Evolutionary conservation across 2,113 vertebrate species (phyloP), one percentile per base, ranked within the genome.

Genomic region (Sinocyclocheilus grahami): DNA sequence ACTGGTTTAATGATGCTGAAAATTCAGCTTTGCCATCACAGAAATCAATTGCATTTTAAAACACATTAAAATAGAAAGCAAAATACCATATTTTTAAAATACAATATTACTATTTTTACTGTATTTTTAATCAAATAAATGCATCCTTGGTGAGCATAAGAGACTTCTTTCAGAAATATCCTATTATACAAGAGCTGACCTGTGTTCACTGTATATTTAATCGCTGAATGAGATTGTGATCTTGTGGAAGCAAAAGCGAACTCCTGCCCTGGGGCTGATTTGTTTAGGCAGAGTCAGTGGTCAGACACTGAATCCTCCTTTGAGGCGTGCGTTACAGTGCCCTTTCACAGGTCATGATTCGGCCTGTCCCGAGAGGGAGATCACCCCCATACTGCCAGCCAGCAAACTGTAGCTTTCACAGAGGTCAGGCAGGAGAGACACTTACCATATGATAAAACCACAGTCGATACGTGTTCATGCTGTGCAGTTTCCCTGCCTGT

Each of bases 261-360:
- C 30, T 85, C 60, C 42, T 67, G 46, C 48, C 51, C 37, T 58
- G 71, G 24, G 84, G 33, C 63, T 72, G 37, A 80, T 55, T 62
- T 11, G 1, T 79, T 81, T 72, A 58, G 18, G 9, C n/a, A 74
- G 78, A 51, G 39, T 80, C 51, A 86, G 11, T 37, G 20, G 37
- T 58, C 72, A 62, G 0, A 67, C 37, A 24, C 71, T 16, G 5
- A 76, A 58, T 82, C n/a, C 63, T 67, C 24, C 42, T 69, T 69
- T 82, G 62, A 10, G 78, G 7, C 3, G 12, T 51, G n/a, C 2
- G 1, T 82, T 51, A 51, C 24, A 1, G 39, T 82, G 42, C 46
- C 46, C 42, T 69, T 46, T 69, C 16, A 48, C 39, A 33, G n/a
- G 80, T 81, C 58, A 80, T 22, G 75, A 27, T 27, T 27, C 27